A percentile compares a stretch with the other conserved stretches of the same genome.
Evolutionary conservation across 2,797 vertebrate species (phyloP).

Genomic region (Sphenodon punctatus): DNA sequence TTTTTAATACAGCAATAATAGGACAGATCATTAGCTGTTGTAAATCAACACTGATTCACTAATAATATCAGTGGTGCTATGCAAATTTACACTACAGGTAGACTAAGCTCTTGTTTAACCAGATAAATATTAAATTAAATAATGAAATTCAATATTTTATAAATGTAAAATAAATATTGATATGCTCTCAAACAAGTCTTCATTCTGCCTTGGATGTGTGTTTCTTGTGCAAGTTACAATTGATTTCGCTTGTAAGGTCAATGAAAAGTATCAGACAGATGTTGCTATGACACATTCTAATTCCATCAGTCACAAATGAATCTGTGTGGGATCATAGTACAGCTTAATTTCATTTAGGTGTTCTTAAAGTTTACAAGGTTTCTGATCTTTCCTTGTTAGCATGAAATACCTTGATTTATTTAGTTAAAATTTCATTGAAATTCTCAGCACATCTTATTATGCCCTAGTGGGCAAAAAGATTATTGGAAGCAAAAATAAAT

Average conservation of each 20-base stretch:
- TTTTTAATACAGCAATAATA: neutral
- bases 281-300: neutral
- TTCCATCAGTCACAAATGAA: neutral
- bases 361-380: constrained; percentile 4
- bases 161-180: neutral
- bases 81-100: too few species aligned
- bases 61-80: too few species aligned
- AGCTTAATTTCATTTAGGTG: neutral
- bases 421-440: constrained; percentile 21
- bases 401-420: constrained; percentile 20
- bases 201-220: too few species aligned
- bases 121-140: too few species aligned
- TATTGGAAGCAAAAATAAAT: neutral
- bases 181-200: accelerated
- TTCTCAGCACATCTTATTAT: neutral
- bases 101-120: too few species aligned
- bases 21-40: neutral
- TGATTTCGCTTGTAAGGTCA: neutral
- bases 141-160: neutral
- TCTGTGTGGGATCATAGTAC: neutral
- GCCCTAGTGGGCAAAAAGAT: neutral
- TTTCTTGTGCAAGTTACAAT: neutral
- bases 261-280: neutral
- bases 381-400: neutral
- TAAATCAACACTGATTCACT: accelerated